phyloP scores from a whole-genome alignment of 2,113 vertebrate genomes.

The Bubo scandiacus region DNA sequence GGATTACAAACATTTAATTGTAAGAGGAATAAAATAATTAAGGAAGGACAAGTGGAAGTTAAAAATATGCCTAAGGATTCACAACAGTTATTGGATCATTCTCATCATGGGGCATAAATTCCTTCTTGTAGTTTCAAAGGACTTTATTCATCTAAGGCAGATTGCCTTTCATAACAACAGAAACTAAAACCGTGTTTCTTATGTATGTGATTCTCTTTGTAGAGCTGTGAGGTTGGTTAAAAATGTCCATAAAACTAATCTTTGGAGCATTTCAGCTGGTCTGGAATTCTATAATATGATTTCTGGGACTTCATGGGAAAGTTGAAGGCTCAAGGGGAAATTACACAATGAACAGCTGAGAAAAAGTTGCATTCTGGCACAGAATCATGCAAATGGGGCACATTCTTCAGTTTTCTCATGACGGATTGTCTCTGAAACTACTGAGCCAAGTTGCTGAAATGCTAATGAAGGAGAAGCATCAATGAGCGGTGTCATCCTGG shows the following conservation, averaged over 20 bases:
- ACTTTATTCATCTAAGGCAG: conserved; percentile 54
- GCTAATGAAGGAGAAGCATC: conserved; percentile 91
- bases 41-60: conserved; percentile 64
- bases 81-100: conserved; percentile 65
- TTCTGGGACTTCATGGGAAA: conserved; percentile 84
- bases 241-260: conserved; percentile 59
- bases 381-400: conserved; percentile 84
- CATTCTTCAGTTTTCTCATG: conserved; percentile 91
- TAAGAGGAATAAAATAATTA: conserved; percentile 61
- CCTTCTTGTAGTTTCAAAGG: conserved; percentile 69
- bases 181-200: conserved; percentile 56
- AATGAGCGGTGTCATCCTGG: conserved; percentile 89
- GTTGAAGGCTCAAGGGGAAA: conserved; percentile 74
- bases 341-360: conserved; percentile 79
- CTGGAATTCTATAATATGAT: conserved; percentile 75
- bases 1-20: conserved; percentile 69
- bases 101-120: conserved; percentile 57
- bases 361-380: conserved; percentile 83
- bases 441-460: conserved; percentile 85
- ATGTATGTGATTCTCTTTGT: conserved; percentile 43
- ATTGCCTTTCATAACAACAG: conserved; percentile 60
- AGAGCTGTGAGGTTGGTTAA: conserved; percentile 53
- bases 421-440: conserved; percentile 83
- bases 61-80: conserved; percentile 67
- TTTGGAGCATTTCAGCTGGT: conserved; percentile 61